phyloP scores from a whole-genome alignment of 37 sponge, comb jelly and placozoan genomes.

The Bolinopsis microptera region DNA sequence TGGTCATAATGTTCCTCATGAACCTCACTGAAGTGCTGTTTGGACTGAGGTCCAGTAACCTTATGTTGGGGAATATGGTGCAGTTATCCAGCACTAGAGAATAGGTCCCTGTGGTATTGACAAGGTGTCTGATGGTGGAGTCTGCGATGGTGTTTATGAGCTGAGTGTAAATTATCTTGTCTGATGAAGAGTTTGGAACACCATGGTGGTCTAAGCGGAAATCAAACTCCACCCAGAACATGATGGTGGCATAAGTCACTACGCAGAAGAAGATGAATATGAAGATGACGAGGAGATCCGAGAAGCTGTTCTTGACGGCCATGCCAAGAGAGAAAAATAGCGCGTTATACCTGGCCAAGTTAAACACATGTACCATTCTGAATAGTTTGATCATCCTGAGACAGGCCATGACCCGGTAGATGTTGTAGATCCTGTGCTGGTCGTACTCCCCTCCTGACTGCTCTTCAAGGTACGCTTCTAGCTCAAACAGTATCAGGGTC shows the following conservation, averaged over 20 bases:
- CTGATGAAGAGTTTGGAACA: neutral
- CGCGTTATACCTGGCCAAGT: conserved; percentile 40
- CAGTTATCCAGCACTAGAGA: neutral
- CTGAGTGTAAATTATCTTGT: neutral
- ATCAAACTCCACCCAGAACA: conserved; percentile 65
- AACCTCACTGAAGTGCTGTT: neutral
- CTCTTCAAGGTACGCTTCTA: conserved; percentile 44
- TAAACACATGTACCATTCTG: conserved; percentile 59
- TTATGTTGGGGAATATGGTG: too few species aligned
- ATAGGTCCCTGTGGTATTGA: neutral
- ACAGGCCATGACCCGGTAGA: conserved; percentile 65
- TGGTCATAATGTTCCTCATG: neutral
- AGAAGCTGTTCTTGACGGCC: conserved; percentile 36
- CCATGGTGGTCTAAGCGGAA: neutral
- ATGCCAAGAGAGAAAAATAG: conserved; percentile 65
- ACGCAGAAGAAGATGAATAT: conserved; percentile 66
- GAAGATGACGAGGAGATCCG: conserved; percentile 52
- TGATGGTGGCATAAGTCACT: conserved; percentile 44
- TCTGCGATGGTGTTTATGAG: neutral
- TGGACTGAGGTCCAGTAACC: neutral
- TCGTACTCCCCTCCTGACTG: conserved; percentile 15
- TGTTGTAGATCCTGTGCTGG: neutral
- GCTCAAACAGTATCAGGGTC: conserved; percentile 39
- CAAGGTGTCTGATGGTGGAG: neutral
- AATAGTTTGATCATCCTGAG: conserved; percentile 63